Evolutionary conservation across 2,888 invertebrate genomes (phyloP).

Genomic region (Machimus atricapillus): DNA sequence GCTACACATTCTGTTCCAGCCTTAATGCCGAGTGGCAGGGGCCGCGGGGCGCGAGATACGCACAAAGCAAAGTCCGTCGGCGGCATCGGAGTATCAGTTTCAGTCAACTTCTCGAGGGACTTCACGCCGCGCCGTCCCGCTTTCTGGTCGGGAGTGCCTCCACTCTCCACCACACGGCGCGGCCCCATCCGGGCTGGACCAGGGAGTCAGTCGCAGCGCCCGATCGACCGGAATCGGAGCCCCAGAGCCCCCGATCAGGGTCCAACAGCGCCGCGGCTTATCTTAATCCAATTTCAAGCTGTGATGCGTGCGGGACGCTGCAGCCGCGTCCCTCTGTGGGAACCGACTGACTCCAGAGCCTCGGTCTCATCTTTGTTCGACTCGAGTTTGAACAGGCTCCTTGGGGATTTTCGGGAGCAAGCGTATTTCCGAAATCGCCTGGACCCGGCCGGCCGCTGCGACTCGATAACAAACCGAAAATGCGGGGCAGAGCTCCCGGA

Average conservation of each 20-base stretch:
- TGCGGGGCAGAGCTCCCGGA: background rate
- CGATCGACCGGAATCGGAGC: background rate
- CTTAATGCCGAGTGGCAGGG: constrained; percentile 25
- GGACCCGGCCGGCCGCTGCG: background rate
- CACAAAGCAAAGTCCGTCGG: constrained; percentile 2
- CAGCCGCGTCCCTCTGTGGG: background rate
- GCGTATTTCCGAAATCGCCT: background rate
- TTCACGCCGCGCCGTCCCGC: background rate
- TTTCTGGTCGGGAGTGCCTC: background rate
- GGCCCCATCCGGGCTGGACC: background rate
- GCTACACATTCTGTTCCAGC: too few relatives aligned
- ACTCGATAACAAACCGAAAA: background rate
- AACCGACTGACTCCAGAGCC: background rate
- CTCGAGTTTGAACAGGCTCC: background rate
- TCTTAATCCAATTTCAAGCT: constrained; percentile 46
- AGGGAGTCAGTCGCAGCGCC: background rate
- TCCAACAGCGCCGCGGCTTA: constrained; percentile 21
- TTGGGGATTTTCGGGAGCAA: background rate
- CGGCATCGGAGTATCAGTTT: background rate
- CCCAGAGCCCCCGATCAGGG: background rate
- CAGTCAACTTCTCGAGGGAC: background rate
- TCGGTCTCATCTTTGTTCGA: background rate
- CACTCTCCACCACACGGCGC: background rate
- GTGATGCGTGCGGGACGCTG: constrained; percentile 31
- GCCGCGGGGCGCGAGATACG: background rate